A percentile compares a stretch with the other conserved stretches of the same genome.
Conservation (phyloP, 2,113 vertebrate species). For the Eidolon helvum region DNA sequence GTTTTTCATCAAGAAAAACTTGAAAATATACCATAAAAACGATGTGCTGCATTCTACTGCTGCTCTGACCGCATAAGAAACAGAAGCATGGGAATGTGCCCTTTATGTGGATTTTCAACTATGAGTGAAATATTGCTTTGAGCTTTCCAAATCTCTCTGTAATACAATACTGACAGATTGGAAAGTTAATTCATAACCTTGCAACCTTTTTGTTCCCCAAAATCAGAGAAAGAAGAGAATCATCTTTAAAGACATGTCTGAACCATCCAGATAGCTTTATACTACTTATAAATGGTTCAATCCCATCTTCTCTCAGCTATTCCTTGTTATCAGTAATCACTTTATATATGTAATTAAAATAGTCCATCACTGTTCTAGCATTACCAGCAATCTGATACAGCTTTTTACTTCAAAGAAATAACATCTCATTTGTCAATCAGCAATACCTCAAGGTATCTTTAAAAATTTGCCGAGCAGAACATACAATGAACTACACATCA, state of each 20-base stretch:
- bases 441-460: slow-evolving; percentile 48
- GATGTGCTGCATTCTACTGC: not conserved
- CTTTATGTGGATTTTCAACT: slow-evolving; percentile 49
- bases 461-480: slow-evolving; percentile 49
- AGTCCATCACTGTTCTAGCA: slow-evolving; percentile 46
- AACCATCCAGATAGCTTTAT: slow-evolving; percentile 33
- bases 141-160: slow-evolving; percentile 62
- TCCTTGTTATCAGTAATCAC: slow-evolving; percentile 14
- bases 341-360: slow-evolving; percentile 73
- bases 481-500: slow-evolving; percentile 1
- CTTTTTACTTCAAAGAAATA: slow-evolving; percentile 43
- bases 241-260: slow-evolving; percentile 25
- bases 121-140: slow-evolving; percentile 62
- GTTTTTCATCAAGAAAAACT: not conserved
- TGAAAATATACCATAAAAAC: not conserved
- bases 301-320: not conserved
- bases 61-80: slow-evolving; percentile 38
- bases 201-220: slow-evolving; percentile 50
- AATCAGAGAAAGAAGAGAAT: not conserved
- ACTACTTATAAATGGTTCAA: slow-evolving; percentile 35
- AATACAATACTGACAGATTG: slow-evolving; percentile 57
- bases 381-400: slow-evolving; percentile 30
- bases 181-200: slow-evolving; percentile 70
- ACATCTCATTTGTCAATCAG: slow-evolving; percentile 57
- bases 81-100: slow-evolving; percentile 19